phyloP scores from a whole-genome alignment of 2,888 invertebrate genomes.

The Cyclophora punctaria region DNA sequence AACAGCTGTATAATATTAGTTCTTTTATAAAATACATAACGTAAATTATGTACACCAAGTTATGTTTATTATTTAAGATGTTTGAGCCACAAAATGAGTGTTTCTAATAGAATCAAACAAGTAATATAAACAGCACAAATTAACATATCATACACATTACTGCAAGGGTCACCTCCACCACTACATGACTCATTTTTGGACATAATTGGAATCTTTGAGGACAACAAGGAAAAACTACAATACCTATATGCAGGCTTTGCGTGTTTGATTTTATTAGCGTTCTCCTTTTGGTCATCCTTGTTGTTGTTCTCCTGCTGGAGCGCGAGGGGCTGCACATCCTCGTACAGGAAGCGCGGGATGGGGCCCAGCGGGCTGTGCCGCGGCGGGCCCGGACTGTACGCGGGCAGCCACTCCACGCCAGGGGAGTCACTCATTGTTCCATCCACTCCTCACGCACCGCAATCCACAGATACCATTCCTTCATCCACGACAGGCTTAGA shows the following conservation, averaged over 20 bases:
- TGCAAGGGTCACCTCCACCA: constrained; percentile 30
- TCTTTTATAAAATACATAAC: too few relatives aligned
- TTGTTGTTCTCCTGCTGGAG: constrained; percentile 65
- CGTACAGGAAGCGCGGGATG: constrained; percentile 65
- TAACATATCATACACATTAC: constrained; percentile 16
- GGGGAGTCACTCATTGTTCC: constrained; percentile 70
- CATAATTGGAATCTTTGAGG: constrained; percentile 16
- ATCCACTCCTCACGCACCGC: constrained; percentile 31
- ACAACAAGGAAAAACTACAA: constrained; percentile 27
- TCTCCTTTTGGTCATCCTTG: constrained; percentile 65
- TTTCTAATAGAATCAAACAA: neutral
- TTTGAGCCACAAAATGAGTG: too few relatives aligned
- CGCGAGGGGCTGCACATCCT: constrained; percentile 61
- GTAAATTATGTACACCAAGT: too few relatives aligned
- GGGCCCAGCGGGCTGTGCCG: constrained; percentile 69
- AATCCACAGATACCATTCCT: constrained; percentile 22
- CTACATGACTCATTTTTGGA: constrained; percentile 13
- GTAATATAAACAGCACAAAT: constrained; percentile 8
- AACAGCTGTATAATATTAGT: too few relatives aligned
- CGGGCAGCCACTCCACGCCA: constrained; percentile 73
- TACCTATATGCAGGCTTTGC: constrained; percentile 77
- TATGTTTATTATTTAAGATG: too few relatives aligned
- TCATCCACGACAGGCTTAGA: constrained; percentile 21
- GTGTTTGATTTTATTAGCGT: constrained; percentile 67
- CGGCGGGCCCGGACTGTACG: constrained; percentile 68